Evolutionary conservation across 1,140 invertebrate species (phyloP).

Genomic region (Cotesia vestalis): DNA sequence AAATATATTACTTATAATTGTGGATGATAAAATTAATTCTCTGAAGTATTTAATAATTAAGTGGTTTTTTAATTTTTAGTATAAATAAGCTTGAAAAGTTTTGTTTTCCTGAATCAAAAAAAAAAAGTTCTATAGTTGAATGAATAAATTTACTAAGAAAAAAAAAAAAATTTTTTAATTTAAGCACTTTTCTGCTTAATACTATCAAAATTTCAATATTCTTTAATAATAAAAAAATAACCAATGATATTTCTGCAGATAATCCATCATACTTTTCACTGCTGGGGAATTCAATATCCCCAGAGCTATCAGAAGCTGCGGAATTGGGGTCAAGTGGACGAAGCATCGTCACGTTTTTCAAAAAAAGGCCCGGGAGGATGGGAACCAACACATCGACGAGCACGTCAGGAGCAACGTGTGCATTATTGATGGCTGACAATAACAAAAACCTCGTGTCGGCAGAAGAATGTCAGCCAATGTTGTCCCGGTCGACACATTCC

Average conservation of each 20-base stretch:
- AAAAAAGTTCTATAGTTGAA: too few relatives aligned
- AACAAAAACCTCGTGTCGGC: slow-evolving; percentile 45
- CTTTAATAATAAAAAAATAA: not conserved
- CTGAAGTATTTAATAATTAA: too few relatives aligned
- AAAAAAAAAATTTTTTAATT: not conserved
- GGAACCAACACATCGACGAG: slow-evolving; percentile 50
- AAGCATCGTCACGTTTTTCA: slow-evolving; percentile 53
- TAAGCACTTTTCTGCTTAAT: too few relatives aligned
- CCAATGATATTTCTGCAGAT: slow-evolving; percentile 62
- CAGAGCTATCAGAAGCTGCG: not conserved
- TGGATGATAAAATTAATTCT: too few relatives aligned
- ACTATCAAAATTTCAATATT: not conserved
- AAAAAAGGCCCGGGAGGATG: slow-evolving; percentile 53
- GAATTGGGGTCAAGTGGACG: slow-evolving; percentile 18
- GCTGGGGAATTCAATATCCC: slow-evolving; percentile 47
- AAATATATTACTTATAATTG: too few relatives aligned
- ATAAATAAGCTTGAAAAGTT: too few relatives aligned
- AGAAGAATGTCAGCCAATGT: slow-evolving; percentile 51
- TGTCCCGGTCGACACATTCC: slow-evolving; percentile 24
- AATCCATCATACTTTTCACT: slow-evolving; percentile 72
- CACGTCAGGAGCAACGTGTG: slow-evolving; percentile 45
- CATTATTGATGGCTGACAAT: slow-evolving; percentile 45
- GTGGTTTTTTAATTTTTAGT: too few relatives aligned
- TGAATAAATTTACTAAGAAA: not conserved
- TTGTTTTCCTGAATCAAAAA: too few relatives aligned